Evolutionary conservation across 2,797 vertebrate species (phyloP).

Genomic region (Poeciliopsis paucimaculata): DNA sequence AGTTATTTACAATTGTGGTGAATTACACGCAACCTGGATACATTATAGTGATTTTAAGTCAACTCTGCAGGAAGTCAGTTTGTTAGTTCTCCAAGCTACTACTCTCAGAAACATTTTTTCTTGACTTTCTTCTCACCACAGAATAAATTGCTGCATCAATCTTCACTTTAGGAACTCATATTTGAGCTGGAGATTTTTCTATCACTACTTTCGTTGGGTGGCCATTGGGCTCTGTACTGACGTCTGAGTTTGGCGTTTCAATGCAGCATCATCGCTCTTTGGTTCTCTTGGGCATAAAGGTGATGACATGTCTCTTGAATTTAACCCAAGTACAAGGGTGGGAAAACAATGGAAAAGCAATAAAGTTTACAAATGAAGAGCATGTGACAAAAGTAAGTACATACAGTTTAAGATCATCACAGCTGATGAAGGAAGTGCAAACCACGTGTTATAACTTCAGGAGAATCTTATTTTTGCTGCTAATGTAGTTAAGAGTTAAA

Average conservation of each 20-base stretch:
- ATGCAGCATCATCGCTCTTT: background rate
- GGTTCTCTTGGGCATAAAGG: background rate
- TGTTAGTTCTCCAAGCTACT: background rate
- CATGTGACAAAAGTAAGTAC: background rate
- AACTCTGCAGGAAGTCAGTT: background rate
- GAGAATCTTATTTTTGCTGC: background rate
- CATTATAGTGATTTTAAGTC: background rate
- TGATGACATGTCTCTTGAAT: background rate
- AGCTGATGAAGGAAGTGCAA: background rate
- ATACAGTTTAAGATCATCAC: background rate
- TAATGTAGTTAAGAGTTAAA: constrained; percentile 8
- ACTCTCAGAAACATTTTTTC: background rate
- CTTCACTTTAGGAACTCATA: background rate
- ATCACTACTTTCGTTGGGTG: background rate
- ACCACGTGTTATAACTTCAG: background rate
- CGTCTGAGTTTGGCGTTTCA: background rate
- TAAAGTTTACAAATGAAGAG: background rate
- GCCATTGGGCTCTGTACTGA: background rate
- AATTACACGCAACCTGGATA: background rate
- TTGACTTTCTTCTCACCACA: background rate
- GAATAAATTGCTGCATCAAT: background rate
- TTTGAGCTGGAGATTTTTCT: background rate
- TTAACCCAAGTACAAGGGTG: background rate
- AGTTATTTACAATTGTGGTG: background rate
- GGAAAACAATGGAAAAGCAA: background rate